Evolutionary conservation across 1,140 invertebrate species (phyloP).

Genomic region (Copidosoma floridanum): DNA sequence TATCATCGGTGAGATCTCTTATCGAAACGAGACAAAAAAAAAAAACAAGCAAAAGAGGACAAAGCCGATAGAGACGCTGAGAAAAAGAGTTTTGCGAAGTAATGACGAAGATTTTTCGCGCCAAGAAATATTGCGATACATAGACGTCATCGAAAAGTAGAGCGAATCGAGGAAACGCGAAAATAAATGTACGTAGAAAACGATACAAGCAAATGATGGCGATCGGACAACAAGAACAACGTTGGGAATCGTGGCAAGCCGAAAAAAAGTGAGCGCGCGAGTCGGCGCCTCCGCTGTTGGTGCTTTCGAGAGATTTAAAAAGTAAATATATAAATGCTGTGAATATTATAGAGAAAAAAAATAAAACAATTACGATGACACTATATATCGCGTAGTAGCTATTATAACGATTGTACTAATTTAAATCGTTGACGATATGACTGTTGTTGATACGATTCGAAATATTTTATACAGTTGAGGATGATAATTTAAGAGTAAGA

Average conservation of each 20-base stretch:
- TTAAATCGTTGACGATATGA: constrained; percentile 50
- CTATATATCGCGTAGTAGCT: too few relatives aligned
- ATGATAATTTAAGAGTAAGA: constrained; percentile 21
- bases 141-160: not conserved
- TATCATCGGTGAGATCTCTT: constrained; percentile 32
- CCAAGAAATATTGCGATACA: not conserved
- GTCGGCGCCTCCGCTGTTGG: constrained; percentile 49
- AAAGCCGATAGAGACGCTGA: constrained; percentile 23
- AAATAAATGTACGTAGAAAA: not conserved
- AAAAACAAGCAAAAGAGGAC: too few relatives aligned
- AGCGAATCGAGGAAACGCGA: not conserved
- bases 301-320: constrained; percentile 57
- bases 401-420: constrained; percentile 53
- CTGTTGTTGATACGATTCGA: constrained; percentile 56
- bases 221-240: too few relatives aligned
- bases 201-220: too few relatives aligned
- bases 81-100: not conserved
- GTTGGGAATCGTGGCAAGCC: too few relatives aligned
- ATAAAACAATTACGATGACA: constrained; percentile 55
- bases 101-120: too few relatives aligned
- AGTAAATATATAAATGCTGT: constrained; percentile 59
- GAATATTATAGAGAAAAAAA: constrained; percentile 56
- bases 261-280: constrained; percentile 28
- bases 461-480: constrained; percentile 57
- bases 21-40: too few relatives aligned